Conservation (phyloP, 1,140 invertebrate genomes). For the Antheraea pernyi region DNA sequence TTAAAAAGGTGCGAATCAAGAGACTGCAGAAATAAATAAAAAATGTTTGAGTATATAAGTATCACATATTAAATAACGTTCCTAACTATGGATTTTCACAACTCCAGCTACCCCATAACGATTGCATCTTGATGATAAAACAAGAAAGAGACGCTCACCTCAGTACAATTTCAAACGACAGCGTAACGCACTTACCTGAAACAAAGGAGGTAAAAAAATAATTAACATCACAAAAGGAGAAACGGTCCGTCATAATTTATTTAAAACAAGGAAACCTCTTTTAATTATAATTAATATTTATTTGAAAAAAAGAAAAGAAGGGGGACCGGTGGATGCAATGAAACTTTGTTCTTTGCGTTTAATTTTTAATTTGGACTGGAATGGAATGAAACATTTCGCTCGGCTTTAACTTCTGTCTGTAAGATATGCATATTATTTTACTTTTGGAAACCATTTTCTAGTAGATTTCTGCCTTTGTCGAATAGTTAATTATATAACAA, state of each 20-base stretch:
- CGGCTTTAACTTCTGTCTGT: too few relatives aligned
- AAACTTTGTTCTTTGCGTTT: neutral
- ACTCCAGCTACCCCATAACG: neutral
- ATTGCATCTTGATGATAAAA: neutral
- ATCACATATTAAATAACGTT: neutral
- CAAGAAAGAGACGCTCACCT: neutral
- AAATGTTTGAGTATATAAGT: too few relatives aligned
- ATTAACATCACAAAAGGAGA: slow-evolving; percentile 71
- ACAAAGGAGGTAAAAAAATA: slow-evolving; percentile 67
- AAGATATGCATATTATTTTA: too few relatives aligned
- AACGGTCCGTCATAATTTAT: slow-evolving; percentile 57
- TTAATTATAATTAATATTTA: slow-evolving; percentile 76
- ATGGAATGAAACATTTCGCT: too few relatives aligned
- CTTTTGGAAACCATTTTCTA: too few relatives aligned
- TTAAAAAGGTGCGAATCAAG: too few relatives aligned
- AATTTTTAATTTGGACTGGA: too few relatives aligned
- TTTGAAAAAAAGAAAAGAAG: slow-evolving; percentile 38
- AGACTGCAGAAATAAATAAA: too few relatives aligned
- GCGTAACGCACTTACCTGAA: slow-evolving; percentile 69
- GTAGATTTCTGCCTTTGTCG: too few relatives aligned
- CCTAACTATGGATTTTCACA: neutral
- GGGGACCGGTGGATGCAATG: neutral
- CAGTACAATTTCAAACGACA: slow-evolving; percentile 34
- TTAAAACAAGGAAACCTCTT: slow-evolving; percentile 61
- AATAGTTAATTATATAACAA: too few relatives aligned